Conservation (phyloP, 2,888 invertebrate genomes). For the Cosmia pyralina region DNA sequence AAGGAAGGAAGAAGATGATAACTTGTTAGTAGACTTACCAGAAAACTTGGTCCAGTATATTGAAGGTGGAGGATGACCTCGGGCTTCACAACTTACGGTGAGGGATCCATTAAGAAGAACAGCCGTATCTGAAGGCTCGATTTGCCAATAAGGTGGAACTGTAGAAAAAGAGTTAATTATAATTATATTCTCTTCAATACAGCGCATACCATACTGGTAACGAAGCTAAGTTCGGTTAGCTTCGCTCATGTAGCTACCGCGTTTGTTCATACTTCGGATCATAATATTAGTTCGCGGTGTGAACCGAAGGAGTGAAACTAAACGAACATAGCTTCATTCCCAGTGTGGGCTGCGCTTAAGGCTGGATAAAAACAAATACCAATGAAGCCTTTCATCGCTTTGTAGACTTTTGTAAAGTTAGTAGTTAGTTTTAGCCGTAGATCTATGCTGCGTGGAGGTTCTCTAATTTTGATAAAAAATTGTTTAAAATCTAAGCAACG, state of each 20-base stretch:
- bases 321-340: no score
- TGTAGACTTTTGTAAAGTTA: no score
- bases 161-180: conserved; percentile 53
- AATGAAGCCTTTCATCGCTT: not conserved
- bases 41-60: conserved; percentile 94
- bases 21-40: conserved; percentile 82
- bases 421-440: no score
- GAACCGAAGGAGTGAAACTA: no score
- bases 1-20: fast-evolving
- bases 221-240: no score
- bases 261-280: no score
- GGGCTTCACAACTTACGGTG: conserved; percentile 94
- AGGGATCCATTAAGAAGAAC: conserved; percentile 93
- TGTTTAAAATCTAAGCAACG: no score
- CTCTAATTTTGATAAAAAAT: no score
- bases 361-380: not conserved
- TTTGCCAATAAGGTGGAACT: conserved; percentile 95
- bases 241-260: no score
- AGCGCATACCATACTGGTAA: no score
- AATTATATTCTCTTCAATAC: not conserved
- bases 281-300: no score
- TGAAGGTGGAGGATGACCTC: conserved; percentile 94
- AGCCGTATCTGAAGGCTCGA: conserved; percentile 93
- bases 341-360: not conserved
- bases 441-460: no score